Evolutionary conservation across 2,113 vertebrate genomes (phyloP).

Genomic region (Prionailurus bengalensis): DNA sequence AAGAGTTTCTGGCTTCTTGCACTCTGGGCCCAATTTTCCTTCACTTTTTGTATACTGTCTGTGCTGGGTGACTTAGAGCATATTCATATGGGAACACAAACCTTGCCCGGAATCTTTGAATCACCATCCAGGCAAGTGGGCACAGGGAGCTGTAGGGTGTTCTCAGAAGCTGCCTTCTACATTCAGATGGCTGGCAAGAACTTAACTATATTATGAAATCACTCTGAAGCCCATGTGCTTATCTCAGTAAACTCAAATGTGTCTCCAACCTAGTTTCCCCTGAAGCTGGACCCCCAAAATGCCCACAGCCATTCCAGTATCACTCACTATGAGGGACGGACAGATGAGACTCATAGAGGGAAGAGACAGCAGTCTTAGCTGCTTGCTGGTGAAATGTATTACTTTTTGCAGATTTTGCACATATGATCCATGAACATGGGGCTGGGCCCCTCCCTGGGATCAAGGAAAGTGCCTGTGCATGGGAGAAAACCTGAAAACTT

Average conservation of each 20-base stretch:
- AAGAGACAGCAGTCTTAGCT: neutral
- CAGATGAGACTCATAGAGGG: accelerated
- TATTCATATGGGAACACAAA: neutral
- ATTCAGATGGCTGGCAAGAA: neutral
- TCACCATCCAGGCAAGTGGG: neutral
- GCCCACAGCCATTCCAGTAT: no score
- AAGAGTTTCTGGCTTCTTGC: neutral
- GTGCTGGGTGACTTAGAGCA: neutral
- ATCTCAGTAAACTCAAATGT: neutral
- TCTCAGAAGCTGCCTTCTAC: neutral
- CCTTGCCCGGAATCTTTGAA: neutral
- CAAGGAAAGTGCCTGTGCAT: neutral
- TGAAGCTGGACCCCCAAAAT: neutral
- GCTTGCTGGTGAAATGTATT: neutral
- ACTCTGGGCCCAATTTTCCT: neutral
- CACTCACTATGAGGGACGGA: neutral
- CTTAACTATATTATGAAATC: no score
- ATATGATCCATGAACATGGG: accelerated
- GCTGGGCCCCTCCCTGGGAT: neutral
- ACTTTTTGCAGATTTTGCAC: neutral
- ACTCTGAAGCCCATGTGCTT: neutral
- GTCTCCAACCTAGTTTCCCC: neutral
- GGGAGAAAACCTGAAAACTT: neutral
- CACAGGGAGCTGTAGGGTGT: neutral
- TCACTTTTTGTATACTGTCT: neutral